Evolutionary conservation across 2,888 invertebrate species (phyloP), one percentile per base, ranked within the genome.

Genomic region (Sphinx pinastri): DNA sequence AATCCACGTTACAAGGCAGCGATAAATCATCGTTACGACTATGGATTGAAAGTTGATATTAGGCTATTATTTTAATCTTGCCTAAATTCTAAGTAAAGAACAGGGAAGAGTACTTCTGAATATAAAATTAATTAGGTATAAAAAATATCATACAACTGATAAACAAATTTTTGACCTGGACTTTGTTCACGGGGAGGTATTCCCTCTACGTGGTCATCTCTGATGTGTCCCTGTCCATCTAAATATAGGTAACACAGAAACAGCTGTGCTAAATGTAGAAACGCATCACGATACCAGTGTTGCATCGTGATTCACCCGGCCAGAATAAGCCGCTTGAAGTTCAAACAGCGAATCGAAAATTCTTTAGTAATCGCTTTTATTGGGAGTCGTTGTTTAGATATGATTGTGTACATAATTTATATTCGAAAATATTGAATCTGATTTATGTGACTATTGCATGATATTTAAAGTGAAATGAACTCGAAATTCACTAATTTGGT

Each of bases 241-340:
- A 63, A 69, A 69, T 69, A 54, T 69, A 69, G 60, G 49, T 19
- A 47, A 16, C 63, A 63, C 55, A 59, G 51, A 51, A 67, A 70
- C 25, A 51, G 25, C 51, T 68, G 69, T 67, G 55, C 70, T 16
- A 69, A 68, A 68, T 71, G 70, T 58, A 69, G 75, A 68, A 71
- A 71, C 74, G 73, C 72, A 75, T 72, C 70, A 70, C 74, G 54
- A 54, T 59, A 58, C 67, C 55, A 58, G 55, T 45, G 74, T 72
- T 76, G 76, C 76, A 76, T 70, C 71, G 72, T 77, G 79, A 79
- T 49, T 79, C 79, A 79, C 63, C 25, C 47, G 12, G 63, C 70
- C 59, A 73, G 71, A 75, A 79, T 77, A 75, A 31, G 63, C 68
- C 49, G 63, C 49, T 52, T 66, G 68, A 71, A 69, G 68, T 71